Conservation (phyloP, 2,113 vertebrate genomes). For the Corydoras sp. region DNA sequence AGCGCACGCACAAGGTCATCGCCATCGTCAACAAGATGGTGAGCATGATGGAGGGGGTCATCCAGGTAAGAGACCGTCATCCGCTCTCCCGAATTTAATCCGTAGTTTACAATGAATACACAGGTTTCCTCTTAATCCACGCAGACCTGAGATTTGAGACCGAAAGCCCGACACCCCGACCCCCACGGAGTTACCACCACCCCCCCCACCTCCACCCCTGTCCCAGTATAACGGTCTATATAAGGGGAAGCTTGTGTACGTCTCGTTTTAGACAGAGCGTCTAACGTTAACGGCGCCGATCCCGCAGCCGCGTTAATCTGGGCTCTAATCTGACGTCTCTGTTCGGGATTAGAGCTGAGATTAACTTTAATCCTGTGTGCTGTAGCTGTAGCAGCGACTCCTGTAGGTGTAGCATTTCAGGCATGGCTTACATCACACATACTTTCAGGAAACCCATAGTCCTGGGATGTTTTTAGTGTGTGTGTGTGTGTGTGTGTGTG, state of each 20-base stretch:
- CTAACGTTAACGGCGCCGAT: too few relatives aligned
- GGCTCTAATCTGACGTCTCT: neutral
- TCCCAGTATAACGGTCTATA: too few relatives aligned
- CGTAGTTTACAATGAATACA: neutral
- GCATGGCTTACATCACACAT: slow-evolving; percentile 15
- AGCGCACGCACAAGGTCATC: slow-evolving; percentile 94
- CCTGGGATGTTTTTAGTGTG: neutral
- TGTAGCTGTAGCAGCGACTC: slow-evolving; percentile 2
- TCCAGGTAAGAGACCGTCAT: slow-evolving; percentile 81
- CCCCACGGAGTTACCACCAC: too few relatives aligned
- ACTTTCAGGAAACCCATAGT: neutral
- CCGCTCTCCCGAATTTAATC: neutral
- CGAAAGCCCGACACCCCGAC: too few relatives aligned
- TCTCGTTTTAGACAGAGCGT: too few relatives aligned
- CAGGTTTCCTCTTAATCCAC: neutral
- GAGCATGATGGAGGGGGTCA: slow-evolving; percentile 99
- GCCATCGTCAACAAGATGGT: slow-evolving; percentile 98
- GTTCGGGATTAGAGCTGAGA: neutral
- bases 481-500: slow-evolving; percentile 13
- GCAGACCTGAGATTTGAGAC: too few relatives aligned
- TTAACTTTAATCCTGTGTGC: neutral
- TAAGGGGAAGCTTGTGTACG: too few relatives aligned
- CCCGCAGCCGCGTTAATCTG: neutral
- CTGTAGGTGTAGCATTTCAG: slow-evolving; percentile 20
- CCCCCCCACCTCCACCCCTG: too few relatives aligned